phyloP scores from a whole-genome alignment of 2,888 invertebrate species.

The Stomorhina lunata region DNA sequence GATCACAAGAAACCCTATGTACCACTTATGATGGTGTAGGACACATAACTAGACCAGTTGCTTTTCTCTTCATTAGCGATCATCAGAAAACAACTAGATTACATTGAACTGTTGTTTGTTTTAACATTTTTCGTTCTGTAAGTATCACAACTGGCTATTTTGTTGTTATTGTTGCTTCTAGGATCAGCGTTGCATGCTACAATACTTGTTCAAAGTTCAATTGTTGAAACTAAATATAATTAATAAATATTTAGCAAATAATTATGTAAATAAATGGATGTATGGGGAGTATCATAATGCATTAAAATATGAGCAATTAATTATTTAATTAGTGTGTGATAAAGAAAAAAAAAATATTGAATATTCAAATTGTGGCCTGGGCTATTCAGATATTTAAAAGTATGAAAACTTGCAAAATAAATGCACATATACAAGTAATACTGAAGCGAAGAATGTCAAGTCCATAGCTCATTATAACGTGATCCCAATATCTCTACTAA shows the following conservation, averaged over 20 bases:
- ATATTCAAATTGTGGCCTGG: too few relatives aligned
- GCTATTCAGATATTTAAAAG: neutral
- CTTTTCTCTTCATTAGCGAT: constrained; percentile 9
- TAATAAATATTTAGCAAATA: neutral
- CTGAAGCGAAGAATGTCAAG: too few relatives aligned
- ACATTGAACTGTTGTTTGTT: constrained; percentile 34
- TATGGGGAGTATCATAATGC: neutral
- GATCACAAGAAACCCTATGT: too few relatives aligned
- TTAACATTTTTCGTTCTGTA: neutral
- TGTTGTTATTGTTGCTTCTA: neutral
- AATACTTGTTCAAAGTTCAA: constrained; percentile 5
- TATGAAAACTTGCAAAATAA: neutral
- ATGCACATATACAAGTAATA: too few relatives aligned
- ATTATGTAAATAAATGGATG: neutral
- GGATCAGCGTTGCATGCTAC: neutral
- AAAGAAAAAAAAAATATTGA: neutral
- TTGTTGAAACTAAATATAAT: constrained; percentile 1
- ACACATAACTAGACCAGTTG: too few relatives aligned
- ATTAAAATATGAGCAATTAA: neutral
- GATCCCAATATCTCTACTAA: too few relatives aligned
- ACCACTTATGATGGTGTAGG: too few relatives aligned
- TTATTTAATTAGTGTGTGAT: constrained; percentile 27
- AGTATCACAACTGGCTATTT: neutral
- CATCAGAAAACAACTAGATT: too few relatives aligned
- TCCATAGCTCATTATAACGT: too few relatives aligned